A percentile compares a stretch with the other conserved stretches of the same genome.
These are phyloP conservation scores for Brachionus plicatilis DNA, from an alignment of 1,140 invertebrate genomes.

Conservation along the genomic window DNA sequence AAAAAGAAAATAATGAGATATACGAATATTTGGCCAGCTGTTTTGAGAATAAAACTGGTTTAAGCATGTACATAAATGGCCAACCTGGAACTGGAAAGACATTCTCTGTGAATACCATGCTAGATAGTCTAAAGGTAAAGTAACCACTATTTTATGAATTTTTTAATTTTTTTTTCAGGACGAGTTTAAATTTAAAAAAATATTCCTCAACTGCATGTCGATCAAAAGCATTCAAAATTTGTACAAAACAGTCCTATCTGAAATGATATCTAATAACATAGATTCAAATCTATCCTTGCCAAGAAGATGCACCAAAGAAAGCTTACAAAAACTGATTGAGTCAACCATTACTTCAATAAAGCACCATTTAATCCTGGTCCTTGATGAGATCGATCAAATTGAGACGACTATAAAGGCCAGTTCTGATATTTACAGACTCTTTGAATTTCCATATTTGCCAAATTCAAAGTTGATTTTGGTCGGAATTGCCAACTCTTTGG, in stretches of 20 bases:
- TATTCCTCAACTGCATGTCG: constrained; percentile 43
- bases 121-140: constrained; percentile 56
- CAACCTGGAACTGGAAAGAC: constrained; percentile 95
- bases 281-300: not conserved
- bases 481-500: constrained; percentile 90
- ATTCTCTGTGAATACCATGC: constrained; percentile 70
- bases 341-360: not conserved
- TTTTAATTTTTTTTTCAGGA: constrained; percentile 54
- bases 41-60: constrained; percentile 64
- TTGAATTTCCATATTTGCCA: constrained; percentile 76
- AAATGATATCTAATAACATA: not conserved
- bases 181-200: constrained; percentile 44
- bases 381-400: constrained; percentile 94
- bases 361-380: constrained; percentile 63
- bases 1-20: constrained; percentile 68
- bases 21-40: constrained; percentile 66
- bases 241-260: constrained; percentile 24
- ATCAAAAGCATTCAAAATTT: constrained; percentile 41
- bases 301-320: constrained; percentile 8
- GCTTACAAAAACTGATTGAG: not conserved
- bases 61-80: constrained; percentile 84
- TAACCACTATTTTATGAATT: not conserved
- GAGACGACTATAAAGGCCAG: constrained; percentile 67
- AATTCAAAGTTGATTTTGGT: constrained; percentile 73
- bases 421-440: constrained; percentile 81